phyloP scores from a whole-genome alignment of 2,797 vertebrate species.

The Salmo trutta region DNA sequence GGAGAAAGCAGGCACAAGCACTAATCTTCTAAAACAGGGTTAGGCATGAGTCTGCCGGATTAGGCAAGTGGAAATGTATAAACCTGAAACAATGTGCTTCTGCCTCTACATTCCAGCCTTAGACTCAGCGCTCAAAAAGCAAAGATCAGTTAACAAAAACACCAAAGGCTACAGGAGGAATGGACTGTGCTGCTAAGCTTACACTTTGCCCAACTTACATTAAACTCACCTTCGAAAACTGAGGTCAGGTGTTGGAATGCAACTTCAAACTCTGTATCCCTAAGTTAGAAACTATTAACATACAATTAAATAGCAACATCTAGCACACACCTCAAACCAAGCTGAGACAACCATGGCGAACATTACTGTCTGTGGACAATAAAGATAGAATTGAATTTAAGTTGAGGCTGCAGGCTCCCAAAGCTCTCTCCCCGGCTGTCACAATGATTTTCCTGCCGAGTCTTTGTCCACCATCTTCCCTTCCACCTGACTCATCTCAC shows the following conservation, averaged over 20 bases:
- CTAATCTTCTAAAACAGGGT: constrained; percentile 57
- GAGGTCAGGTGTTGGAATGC: constrained; percentile 63
- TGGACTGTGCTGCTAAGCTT: constrained; percentile 33
- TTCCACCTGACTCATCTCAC: constrained; percentile 65
- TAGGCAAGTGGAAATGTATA: constrained; percentile 42
- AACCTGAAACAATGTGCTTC: constrained; percentile 46
- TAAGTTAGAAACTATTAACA: constrained; percentile 71
- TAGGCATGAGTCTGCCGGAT: constrained; percentile 52
- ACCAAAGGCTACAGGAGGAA: constrained; percentile 28
- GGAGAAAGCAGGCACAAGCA: constrained; percentile 24
- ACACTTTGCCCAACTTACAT: constrained; percentile 33
- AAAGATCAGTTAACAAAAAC: neutral
- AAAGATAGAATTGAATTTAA: neutral
- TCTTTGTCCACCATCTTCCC: constrained; percentile 34
- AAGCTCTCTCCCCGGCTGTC: neutral
- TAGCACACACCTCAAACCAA: neutral
- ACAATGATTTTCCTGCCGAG: constrained; percentile 1
- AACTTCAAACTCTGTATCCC: constrained; percentile 56
- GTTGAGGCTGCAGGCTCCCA: neutral
- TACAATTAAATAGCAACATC: constrained; percentile 62
- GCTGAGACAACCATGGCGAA: neutral
- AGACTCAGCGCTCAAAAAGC: neutral
- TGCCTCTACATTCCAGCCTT: constrained; percentile 31
- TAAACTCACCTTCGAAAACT: constrained; percentile 47
- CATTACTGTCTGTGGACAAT: constrained; percentile 17